Evolutionary conservation across 2,888 invertebrate genomes (phyloP).

Genomic region (Drosophila borealis): DNA sequence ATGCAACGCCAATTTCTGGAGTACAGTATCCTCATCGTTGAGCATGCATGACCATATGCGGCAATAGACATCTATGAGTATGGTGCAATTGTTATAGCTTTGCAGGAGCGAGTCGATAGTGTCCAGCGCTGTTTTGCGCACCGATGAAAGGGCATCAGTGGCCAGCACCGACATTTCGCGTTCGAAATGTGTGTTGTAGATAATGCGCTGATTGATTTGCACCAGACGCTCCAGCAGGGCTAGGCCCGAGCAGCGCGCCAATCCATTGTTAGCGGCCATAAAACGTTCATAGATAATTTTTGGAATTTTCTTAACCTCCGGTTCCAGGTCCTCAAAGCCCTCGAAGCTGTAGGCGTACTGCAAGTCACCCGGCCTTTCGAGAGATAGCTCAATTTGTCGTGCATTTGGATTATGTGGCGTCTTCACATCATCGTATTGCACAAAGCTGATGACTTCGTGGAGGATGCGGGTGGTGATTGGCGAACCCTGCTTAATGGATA

Average conservation of each 20-base stretch:
- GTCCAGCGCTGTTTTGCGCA: constrained; percentile 80
- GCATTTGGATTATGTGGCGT: constrained; percentile 65
- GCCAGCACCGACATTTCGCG: constrained; percentile 76
- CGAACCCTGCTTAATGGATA: constrained; percentile 78
- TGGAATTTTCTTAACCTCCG: constrained; percentile 77
- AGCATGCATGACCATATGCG: constrained; percentile 82
- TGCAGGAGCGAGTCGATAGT: constrained; percentile 78
- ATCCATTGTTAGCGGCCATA: constrained; percentile 69
- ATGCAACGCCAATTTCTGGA: constrained; percentile 79
- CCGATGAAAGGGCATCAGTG: constrained; percentile 76
- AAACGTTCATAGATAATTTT: constrained; percentile 76
- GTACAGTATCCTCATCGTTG: constrained; percentile 79
- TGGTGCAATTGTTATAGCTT: constrained; percentile 81
- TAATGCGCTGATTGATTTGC: constrained; percentile 79
- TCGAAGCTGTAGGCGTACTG: constrained; percentile 80
- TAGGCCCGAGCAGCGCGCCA: constrained; percentile 80
- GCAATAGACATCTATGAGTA: constrained; percentile 83
- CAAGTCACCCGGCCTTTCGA: constrained; percentile 67
- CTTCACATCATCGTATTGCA: constrained; percentile 65
- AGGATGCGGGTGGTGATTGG: constrained; percentile 80
- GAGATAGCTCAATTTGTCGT: constrained; percentile 75
- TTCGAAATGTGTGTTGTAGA: constrained; percentile 83
- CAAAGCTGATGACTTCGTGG: constrained; percentile 76
- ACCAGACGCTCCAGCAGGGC: constrained; percentile 79
- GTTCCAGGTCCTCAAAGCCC: constrained; percentile 74